Conservation (phyloP, 2,888 invertebrate species). For the Brachynemurus nebulosus region DNA sequence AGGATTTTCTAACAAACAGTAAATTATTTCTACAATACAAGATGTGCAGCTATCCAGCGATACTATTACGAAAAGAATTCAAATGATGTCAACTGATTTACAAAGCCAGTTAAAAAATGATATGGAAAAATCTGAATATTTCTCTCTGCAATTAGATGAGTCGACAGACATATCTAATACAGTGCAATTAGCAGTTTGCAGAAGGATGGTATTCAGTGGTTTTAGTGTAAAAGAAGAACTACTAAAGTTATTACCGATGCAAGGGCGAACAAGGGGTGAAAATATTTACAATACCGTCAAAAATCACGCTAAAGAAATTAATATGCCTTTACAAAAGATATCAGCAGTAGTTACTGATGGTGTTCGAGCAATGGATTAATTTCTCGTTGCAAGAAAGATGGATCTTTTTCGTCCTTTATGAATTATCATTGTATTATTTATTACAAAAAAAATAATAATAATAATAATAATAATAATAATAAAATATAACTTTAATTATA, state of each 20-base stretch:
- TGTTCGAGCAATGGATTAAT: constrained; percentile 19
- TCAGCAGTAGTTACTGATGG: constrained; percentile 19
- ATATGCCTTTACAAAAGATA: constrained; percentile 13
- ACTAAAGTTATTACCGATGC: constrained; percentile 16
- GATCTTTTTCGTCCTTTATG: constrained; percentile 16
- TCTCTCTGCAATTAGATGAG: constrained; percentile 15
- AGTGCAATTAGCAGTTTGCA: constrained; percentile 15
- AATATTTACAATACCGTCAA: constrained; percentile 5
- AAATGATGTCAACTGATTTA: constrained; percentile 10
- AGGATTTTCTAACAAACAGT: constrained; percentile 20
- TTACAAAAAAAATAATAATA: no score
- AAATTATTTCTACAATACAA: constrained; percentile 21
- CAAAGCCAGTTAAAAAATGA: constrained; percentile 10
- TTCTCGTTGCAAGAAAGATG: constrained; percentile 17
- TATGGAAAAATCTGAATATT: constrained; percentile 13
- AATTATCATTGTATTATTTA: constrained; percentile 21
- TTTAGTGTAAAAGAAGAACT: constrained; percentile 16
- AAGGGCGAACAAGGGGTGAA: constrained; percentile 15
- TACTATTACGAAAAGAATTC: constrained; percentile 12
- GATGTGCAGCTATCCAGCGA: constrained; percentile 19
- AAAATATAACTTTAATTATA: no score
- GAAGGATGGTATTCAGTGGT: constrained; percentile 16
- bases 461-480: no score
- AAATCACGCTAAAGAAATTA: not conserved
- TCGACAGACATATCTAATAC: constrained; percentile 12